These are phyloP conservation scores for Ylistrum balloti DNA, from an alignment of 1,140 invertebrate species.

Conservation along the genomic window DNA sequence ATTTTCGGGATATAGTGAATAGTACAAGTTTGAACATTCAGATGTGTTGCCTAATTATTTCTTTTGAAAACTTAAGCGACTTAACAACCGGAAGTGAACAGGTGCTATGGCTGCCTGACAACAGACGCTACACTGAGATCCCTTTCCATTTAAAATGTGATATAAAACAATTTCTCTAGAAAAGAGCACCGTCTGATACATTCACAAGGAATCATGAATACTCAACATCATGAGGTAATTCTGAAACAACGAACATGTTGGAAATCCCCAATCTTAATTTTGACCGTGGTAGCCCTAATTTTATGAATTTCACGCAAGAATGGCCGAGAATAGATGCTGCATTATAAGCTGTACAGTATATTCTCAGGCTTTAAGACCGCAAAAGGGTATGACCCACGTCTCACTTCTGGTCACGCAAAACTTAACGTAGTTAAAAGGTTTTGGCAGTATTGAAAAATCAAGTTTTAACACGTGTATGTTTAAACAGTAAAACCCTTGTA, in stretches of 20 bases:
- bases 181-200: conserved; percentile 25
- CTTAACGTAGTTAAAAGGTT: neutral
- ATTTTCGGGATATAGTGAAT: too few relatives aligned
- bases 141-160: conserved; percentile 45
- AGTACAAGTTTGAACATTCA: too few relatives aligned
- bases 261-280: neutral
- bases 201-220: conserved; percentile 52
- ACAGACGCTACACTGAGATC: conserved; percentile 47
- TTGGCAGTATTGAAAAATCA: neutral
- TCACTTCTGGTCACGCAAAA: conserved; percentile 2
- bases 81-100: conserved; percentile 60
- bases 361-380: neutral
- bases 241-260: neutral
- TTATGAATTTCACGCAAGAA: conserved; percentile 7
- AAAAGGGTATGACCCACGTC: neutral
- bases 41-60: too few relatives aligned
- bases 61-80: conserved; percentile 52
- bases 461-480: conserved; percentile 8
- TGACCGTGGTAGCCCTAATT: neutral
- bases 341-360: too few relatives aligned
- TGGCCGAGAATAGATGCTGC: neutral
- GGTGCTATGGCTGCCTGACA: conserved; percentile 65
- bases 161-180: conserved; percentile 44
- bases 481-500: conserved; percentile 2
- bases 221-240: conserved; percentile 62